Base-by-base conservation (phyloP, 2,797 vertebrate species). In the Tapera naevia region DNA sequence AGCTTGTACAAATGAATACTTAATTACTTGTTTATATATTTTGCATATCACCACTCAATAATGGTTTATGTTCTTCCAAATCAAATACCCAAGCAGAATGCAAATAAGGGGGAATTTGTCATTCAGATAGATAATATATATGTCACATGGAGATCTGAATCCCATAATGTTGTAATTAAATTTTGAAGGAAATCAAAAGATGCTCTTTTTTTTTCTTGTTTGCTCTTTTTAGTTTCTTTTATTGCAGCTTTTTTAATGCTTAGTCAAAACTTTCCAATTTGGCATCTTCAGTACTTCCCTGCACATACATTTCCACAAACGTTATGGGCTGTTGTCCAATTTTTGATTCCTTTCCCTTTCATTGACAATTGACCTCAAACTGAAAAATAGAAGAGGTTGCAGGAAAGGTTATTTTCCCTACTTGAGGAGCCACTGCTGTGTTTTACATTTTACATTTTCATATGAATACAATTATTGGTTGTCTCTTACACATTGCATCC, bases 361-460 rank as follows among this genome's bases (percentile, higher is more conserved):
- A 66, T 93, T 95, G 73, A 94, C 73, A 89, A 67, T 73, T 69
- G 48, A 70, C 62, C 84, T 95, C 76, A 92, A 88, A 94, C 62
- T 57, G 85, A 83, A 92, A 93, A 72, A 83, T 71, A 58, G 93
- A 94, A 93, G 89, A 81, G 30, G 43, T 50, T 95, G 64, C 81
- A 81, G 43, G 48, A 92, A 79, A 92, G n/a, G 50, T 54, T 79
- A 41, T 75, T 88, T 92, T 80, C 45, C 39, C 43, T 84, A n/a
- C 35, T 18, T 1, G 10, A 84, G 91, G 66, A 86, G 62, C 72
- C 57, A 30, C 67, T 86, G 37, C 33, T 46, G 8, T 24, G 22
- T 79, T 93, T 85, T 81, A 66, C 21, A 25, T 89, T 91, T 88
- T 83, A 87, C n/a, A n/a, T n/a, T n/a, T n/a, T n/a, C 72, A 8